phyloP scores from a whole-genome alignment of 2,797 vertebrate genomes.

The Oryzias dopingdopingensis region DNA sequence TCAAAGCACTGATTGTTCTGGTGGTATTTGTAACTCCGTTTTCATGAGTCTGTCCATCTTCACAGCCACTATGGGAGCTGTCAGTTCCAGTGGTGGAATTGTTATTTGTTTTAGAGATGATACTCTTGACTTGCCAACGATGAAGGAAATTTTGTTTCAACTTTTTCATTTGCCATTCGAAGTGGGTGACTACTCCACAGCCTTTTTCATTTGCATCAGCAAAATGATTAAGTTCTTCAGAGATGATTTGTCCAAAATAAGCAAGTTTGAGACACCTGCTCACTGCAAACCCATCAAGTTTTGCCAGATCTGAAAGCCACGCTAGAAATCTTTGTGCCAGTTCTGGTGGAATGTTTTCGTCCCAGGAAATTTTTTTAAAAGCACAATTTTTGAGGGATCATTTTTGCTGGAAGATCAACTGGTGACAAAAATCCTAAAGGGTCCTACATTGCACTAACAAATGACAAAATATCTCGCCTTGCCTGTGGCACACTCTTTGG shows the following conservation, averaged over 20 bases:
- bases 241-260: background rate
- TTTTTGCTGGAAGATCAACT: background rate
- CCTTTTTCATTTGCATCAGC: background rate
- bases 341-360: background rate
- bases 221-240: background rate
- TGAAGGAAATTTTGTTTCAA: background rate
- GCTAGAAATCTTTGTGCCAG: background rate
- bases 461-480: conserved; percentile 3
- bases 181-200: background rate
- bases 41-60: background rate
- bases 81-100: background rate
- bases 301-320: background rate
- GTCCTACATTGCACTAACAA: conserved; percentile 3
- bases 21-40: background rate
- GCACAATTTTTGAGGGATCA: accelerated
- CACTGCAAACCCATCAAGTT: background rate
- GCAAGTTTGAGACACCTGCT: background rate
- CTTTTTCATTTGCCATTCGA: background rate
- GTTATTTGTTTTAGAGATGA: background rate
- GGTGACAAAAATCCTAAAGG: background rate
- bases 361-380: background rate
- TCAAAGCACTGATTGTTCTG: background rate
- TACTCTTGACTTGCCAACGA: background rate
- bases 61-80: background rate
- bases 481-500: background rate